Evolutionary conservation across 2,888 invertebrate species (phyloP).

Genomic region (Lasioglossum oenotherae): DNA sequence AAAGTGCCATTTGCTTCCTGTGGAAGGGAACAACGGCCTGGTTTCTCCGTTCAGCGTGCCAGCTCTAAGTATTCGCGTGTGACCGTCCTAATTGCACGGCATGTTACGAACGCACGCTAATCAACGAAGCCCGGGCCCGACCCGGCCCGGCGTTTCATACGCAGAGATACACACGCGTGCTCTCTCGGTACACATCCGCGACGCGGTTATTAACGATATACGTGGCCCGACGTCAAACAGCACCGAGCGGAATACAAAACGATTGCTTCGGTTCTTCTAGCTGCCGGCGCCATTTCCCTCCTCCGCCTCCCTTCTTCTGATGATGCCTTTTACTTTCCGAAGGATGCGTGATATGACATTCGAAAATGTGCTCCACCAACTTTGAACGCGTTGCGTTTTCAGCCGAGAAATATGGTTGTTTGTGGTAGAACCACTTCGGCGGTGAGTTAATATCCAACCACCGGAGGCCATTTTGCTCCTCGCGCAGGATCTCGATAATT

Average conservation of each 20-base stretch:
- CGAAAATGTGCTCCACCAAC: not conserved
- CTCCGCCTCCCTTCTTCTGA: not conserved
- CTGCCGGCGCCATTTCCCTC: not conserved
- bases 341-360: not conserved
- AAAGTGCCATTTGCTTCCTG: constrained; percentile 72
- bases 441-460: not conserved
- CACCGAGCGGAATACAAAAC: constrained; percentile 36
- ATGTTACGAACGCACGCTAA: constrained; percentile 31
- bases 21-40: constrained; percentile 72
- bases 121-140: constrained; percentile 24
- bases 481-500: not conserved
- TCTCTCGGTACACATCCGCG: constrained; percentile 14
- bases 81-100: constrained; percentile 65
- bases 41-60: constrained; percentile 64
- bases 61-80: constrained; percentile 67
- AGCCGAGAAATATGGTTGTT: not conserved
- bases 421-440: not conserved
- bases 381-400: not conserved
- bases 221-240: constrained; percentile 30
- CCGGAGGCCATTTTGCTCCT: not conserved
- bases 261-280: constrained; percentile 11
- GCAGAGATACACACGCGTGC: constrained; percentile 10
- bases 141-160: constrained; percentile 15
- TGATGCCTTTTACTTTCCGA: constrained; percentile 36
- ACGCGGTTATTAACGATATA: constrained; percentile 48